These are phyloP conservation scores for Diplodus puntazzo DNA, from an alignment of 2,797 vertebrate species.

Conservation along the genomic window DNA sequence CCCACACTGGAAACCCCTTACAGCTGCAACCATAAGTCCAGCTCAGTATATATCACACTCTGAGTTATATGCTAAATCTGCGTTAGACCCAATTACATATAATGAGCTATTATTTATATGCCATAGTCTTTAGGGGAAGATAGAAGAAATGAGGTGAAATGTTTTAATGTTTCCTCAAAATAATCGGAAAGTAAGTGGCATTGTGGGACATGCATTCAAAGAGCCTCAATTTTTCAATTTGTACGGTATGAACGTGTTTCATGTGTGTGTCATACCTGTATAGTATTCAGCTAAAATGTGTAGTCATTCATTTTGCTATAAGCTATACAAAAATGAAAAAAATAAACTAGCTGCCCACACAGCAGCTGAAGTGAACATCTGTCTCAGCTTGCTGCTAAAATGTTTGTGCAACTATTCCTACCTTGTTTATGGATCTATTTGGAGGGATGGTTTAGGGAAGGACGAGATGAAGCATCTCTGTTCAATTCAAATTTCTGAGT, in stretches of 20 bases:
- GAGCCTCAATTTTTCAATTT: background rate
- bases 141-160: background rate
- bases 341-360: constrained; percentile 22
- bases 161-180: background rate
- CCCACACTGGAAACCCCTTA: constrained; percentile 20
- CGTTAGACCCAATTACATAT: constrained; percentile 29
- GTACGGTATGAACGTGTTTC: background rate
- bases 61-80: constrained; percentile 21
- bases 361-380: constrained; percentile 59
- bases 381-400: constrained; percentile 45
- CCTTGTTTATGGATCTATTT: constrained; percentile 41
- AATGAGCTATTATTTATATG: constrained; percentile 19
- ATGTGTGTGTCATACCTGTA: constrained; percentile 5
- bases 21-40: constrained; percentile 50
- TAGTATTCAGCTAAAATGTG: constrained; percentile 1
- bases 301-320: constrained; percentile 15
- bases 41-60: constrained; percentile 37
- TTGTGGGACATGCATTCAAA: background rate
- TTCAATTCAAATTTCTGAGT: constrained; percentile 52
- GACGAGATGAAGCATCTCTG: constrained; percentile 33
- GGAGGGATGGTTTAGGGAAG: constrained; percentile 30
- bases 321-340: constrained; percentile 3
- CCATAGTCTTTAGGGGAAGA: background rate
- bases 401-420: constrained; percentile 50
- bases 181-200: background rate